These are phyloP conservation scores for Trinorchestia longiramus DNA, from an alignment of 1,140 invertebrate species.

Conservation along the genomic window DNA sequence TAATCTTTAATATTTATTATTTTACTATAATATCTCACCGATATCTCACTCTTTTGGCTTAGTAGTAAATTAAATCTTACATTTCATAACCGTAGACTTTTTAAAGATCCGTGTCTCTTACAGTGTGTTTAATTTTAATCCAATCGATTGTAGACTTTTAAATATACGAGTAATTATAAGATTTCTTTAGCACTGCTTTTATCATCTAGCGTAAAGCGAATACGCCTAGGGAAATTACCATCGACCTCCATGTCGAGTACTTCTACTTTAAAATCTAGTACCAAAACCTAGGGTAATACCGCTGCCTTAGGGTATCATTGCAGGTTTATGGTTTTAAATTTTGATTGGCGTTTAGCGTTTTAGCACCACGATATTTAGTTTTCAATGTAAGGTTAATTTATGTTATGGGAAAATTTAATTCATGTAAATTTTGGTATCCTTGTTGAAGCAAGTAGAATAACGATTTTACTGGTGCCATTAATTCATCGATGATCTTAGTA, in stretches of 20 bases:
- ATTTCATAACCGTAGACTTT: not conserved
- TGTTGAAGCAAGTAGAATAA: too few species aligned
- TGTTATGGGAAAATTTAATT: too few species aligned
- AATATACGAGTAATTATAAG: not conserved
- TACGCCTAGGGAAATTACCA: not conserved
- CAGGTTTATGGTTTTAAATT: not conserved
- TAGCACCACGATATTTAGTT: too few species aligned
- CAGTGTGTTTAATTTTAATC: not conserved
- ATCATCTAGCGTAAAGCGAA: not conserved
- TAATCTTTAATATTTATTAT: too few species aligned
- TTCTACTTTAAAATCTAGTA: not conserved
- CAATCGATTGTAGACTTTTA: not conserved
- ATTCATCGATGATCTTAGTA: too few species aligned
- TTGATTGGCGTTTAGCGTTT: too few species aligned
- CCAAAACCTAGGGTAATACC: not conserved
- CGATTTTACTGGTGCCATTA: too few species aligned
- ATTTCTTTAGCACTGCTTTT: not conserved
- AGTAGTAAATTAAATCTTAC: not conserved
- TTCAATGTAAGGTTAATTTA: too few species aligned
- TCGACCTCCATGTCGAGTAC: not conserved
- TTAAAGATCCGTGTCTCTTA: not conserved
- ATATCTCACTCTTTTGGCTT: not conserved
- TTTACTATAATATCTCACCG: too few species aligned
- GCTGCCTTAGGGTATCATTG: not conserved
- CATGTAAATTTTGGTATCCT: too few species aligned